Evolutionary conservation across 2,113 vertebrate genomes (phyloP).

Genomic region (Clinocottus analis): DNA sequence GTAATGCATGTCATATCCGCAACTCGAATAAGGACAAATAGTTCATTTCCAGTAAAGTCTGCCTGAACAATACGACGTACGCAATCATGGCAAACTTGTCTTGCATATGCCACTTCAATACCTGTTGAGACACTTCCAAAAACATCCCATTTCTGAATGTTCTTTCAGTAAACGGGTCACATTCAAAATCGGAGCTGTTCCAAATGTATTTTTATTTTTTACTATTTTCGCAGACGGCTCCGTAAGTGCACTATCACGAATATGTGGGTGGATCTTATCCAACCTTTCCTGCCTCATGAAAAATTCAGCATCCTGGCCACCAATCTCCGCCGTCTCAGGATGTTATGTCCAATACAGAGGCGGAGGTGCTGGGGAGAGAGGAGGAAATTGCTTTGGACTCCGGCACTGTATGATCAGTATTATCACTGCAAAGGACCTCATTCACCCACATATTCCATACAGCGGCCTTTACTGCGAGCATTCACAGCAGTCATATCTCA

Average conservation of each 20-base stretch:
- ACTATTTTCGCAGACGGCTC: conserved; percentile 55
- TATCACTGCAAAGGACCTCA: conserved; percentile 52
- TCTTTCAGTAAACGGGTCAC: conserved; percentile 34
- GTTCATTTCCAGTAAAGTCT: not conserved
- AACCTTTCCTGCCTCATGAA: conserved; percentile 84
- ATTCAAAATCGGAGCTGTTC: conserved; percentile 52
- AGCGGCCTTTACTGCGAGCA: conserved; percentile 29
- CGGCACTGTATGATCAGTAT: conserved; percentile 69
- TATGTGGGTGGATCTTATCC: conserved; percentile 80
- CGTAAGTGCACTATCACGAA: conserved; percentile 67
- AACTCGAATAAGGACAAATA: not conserved
- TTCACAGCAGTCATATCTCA: conserved; percentile 37
- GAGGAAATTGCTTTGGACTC: conserved; percentile 77
- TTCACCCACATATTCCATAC: conserved; percentile 51
- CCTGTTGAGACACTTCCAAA: not conserved
- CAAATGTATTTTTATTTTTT: conserved; percentile 48
- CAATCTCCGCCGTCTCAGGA: conserved; percentile 81
- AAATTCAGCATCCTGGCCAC: conserved; percentile 82
- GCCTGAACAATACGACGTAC: not conserved
- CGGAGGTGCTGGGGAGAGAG: conserved; percentile 57
- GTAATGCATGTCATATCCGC: not conserved
- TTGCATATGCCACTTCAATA: not conserved
- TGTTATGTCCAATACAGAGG: conserved; percentile 76
- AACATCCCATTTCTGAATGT: conserved; percentile 20
- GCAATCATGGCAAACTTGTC: not conserved